Evolutionary conservation across 2,888 invertebrate species (phyloP), one percentile per base, ranked within the genome.

Genomic region (Coelinius sp.): DNA sequence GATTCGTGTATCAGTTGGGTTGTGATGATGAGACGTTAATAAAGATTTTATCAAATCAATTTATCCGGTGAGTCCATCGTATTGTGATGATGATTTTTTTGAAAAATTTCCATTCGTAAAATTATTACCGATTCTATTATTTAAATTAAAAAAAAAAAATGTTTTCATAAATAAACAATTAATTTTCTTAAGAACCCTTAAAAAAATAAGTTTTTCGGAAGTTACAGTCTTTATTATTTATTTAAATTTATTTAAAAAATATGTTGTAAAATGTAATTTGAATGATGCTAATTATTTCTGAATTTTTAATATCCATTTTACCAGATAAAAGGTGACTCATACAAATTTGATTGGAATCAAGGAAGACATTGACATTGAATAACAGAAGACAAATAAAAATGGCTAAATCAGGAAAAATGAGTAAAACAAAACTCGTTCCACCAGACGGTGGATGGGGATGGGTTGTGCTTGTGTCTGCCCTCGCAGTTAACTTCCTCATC

Each of bases 401-500:
- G 62, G 46, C 62, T 71, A 78, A 70, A 71, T 78, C 77, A 77
- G 76, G 53, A 35, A 81, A 83, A 73, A 74, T 75, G 38, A 73
- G 73, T 52, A 80, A 81, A 75, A 86, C 84, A 66, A 87, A 84
- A 76, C 78, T 82, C 71, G 84, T 88, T 7, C 88, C 89, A 46
- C 89, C 89, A 41, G 89, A 89, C 73, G 89, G 89, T 69, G 89
- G 89, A 52, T 89, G 89, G 88, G 89, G 89, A 17, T 89, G 89
- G 89, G 82, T 88, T 71, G 86, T 89, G 12, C 83, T 89, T 24
- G 75, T 83, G 6, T 89, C 80, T 64, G 93, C 95, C 3, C 93
- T 95, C 73, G 83, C 94, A 76, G 95, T 96, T 73, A 95, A 96
- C 85, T 92, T 96, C 77, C 89, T 96, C 25, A 94, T 96, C 59